Conservation (phyloP, 2,888 invertebrate species). For the Sabatieria punctata region DNA sequence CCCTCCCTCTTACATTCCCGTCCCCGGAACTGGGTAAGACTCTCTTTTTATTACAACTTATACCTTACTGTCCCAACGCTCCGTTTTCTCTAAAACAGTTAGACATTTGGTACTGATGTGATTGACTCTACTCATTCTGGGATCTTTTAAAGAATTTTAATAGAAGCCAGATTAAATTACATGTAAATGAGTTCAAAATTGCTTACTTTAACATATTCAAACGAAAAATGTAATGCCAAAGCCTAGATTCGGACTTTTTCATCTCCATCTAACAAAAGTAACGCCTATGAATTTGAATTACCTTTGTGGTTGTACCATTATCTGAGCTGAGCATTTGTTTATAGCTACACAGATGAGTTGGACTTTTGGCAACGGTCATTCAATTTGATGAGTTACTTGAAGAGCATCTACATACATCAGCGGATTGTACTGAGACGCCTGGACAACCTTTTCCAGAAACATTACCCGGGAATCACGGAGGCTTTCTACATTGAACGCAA, state of each 20-base stretch:
- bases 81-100: too few relatives aligned
- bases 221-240: too few relatives aligned
- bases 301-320: too few relatives aligned
- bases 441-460: slow-evolving; percentile 20
- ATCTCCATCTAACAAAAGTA: too few relatives aligned
- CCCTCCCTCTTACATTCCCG: slow-evolving; percentile 29
- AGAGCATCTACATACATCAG: slow-evolving; percentile 26
- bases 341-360: slow-evolving; percentile 27
- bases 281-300: too few relatives aligned
- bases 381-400: slow-evolving; percentile 24
- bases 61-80: too few relatives aligned
- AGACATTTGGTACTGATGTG: too few relatives aligned
- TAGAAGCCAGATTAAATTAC: too few relatives aligned
- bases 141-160: neutral
- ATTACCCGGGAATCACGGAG: slow-evolving; percentile 15
- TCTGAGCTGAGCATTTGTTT: too few relatives aligned
- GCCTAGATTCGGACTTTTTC: too few relatives aligned
- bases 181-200: neutral
- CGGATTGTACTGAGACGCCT: slow-evolving; percentile 24
- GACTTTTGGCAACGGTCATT: slow-evolving; percentile 19
- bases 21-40: slow-evolving; percentile 23
- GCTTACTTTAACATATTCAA: slow-evolving; percentile 17
- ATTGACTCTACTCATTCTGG: too few relatives aligned
- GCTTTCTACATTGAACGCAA: slow-evolving; percentile 28
- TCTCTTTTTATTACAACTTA: too few relatives aligned